Conservation (phyloP, 2,888 invertebrate species). For the Andrena bucephala region DNA sequence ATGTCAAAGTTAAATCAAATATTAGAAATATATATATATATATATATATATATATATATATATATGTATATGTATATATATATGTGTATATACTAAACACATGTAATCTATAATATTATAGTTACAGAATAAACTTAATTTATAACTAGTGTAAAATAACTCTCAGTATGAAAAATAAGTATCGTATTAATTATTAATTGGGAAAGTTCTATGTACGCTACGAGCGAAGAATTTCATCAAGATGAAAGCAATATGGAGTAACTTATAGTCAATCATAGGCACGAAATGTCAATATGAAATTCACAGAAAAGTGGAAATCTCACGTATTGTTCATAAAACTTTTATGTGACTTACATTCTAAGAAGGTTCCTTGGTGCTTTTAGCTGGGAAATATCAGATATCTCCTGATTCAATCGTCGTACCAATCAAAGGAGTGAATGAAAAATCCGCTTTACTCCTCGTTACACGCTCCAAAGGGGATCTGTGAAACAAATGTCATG, state of each 20-base stretch:
- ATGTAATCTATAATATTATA: conserved; percentile 2
- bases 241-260: conserved; percentile 64
- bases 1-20: background rate
- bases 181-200: background rate
- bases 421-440: background rate
- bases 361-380: conserved; percentile 1
- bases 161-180: background rate
- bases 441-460: conserved; percentile 24
- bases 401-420: conserved; percentile 9
- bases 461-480: conserved; percentile 44
- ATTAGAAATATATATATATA: conserved; percentile 1
- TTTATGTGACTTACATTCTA: conserved; percentile 60
- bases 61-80: background rate
- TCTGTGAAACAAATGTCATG: conserved; percentile 67
- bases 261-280: conserved; percentile 30
- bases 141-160: background rate
- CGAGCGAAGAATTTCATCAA: conserved; percentile 27
- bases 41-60: background rate
- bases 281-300: conserved; percentile 44
- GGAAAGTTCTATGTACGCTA: no score
- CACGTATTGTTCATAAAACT: background rate
- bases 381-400: conserved; percentile 14
- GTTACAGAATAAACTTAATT: conserved; percentile 21
- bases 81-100: background rate
- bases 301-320: conserved; percentile 21